Base-by-base conservation (phyloP, 2,888 invertebrate genomes). In the Drosophila rellima region DNA sequence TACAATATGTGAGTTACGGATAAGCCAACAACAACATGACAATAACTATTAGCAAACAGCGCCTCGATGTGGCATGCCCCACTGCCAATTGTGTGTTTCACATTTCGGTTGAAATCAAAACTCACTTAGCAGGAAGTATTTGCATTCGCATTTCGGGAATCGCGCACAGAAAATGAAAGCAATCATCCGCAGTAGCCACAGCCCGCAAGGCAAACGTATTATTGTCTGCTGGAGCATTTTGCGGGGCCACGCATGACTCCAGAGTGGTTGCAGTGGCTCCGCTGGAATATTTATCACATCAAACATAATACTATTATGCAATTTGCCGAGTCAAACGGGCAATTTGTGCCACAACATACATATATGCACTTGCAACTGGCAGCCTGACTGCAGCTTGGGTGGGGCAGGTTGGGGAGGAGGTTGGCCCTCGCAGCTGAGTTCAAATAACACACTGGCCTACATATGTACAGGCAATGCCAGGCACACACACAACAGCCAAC, bases 41-140 rank as follows among this genome's bases (percentile, higher is more conserved):
- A 67, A 40, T 33, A 17, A 13, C 29, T 47, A 17, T 66, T 61
- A 47, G 44, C 55, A 8, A 26, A 40, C 31, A 60, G n/a, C 17
- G 23, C 29, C 48, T 48, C 7, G 11, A 37, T 33, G 59, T 64
- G 50, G 76, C 64, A 57, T 76, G 76, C 65, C 48, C 63, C 68
- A 74, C 45, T 69, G 42, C 39, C 33, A 33, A 50, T 61, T 52
- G 69, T 63, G 42, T 71, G 82, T 72, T 73, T 78, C 79, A 82
- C 78, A 82, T 86, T 74, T 86, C 71, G 37, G 40, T 42, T 57
- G 74, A 70, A 82, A 63, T 69, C 55, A 45, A 85, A 89, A 87
- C 85, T 72, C 74, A 73, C 88, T 77, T 64, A 83, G 47, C 88
- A 88, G 88, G 88, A 88, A 88, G 89, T 78, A 80, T 73, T 71